phyloP scores from a whole-genome alignment of 2,797 vertebrate genomes.

The Cyclopterus lumpus region DNA sequence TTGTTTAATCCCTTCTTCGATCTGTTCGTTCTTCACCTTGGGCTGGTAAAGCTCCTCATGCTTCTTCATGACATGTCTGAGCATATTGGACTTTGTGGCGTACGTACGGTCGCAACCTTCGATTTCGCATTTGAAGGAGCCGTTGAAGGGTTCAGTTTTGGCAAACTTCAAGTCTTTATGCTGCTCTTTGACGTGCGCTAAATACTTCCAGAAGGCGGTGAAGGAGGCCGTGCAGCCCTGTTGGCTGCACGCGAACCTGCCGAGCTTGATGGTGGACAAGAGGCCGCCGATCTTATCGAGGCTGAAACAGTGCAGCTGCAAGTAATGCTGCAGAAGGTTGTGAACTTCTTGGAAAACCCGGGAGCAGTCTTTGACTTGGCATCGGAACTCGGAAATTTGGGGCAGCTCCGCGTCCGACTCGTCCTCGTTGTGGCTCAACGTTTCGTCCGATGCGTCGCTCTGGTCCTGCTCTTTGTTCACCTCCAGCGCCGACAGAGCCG shows the following conservation, averaged over 20 bases:
- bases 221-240: constrained; percentile 88
- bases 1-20: constrained; percentile 87
- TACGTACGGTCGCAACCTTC: constrained; percentile 96
- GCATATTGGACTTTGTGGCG: constrained; percentile 94
- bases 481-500: constrained; percentile 88
- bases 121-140: constrained; percentile 91
- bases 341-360: constrained; percentile 93
- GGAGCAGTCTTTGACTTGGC: constrained; percentile 94
- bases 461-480: constrained; percentile 88
- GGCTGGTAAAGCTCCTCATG: constrained; percentile 93
- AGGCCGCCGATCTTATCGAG: constrained; percentile 88
- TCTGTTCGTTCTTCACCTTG: constrained; percentile 88
- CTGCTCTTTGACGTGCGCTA: constrained; percentile 89
- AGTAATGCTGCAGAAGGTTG: constrained; percentile 92
- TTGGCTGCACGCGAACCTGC: constrained; percentile 92
- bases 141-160: constrained; percentile 82
- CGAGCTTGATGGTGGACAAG: constrained; percentile 83
- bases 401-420: constrained; percentile 79
- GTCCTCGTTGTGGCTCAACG: constrained; percentile 69
- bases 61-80: constrained; percentile 95
- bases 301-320: constrained; percentile 92
- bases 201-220: constrained; percentile 88
- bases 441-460: constrained; percentile 76
- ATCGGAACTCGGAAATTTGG: constrained; percentile 90
- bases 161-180: constrained; percentile 85